A percentile compares a stretch with the other conserved stretches of the same genome.
Evolutionary conservation across 2,888 invertebrate genomes (phyloP).

Genomic region (Trissolcus japonicus): DNA sequence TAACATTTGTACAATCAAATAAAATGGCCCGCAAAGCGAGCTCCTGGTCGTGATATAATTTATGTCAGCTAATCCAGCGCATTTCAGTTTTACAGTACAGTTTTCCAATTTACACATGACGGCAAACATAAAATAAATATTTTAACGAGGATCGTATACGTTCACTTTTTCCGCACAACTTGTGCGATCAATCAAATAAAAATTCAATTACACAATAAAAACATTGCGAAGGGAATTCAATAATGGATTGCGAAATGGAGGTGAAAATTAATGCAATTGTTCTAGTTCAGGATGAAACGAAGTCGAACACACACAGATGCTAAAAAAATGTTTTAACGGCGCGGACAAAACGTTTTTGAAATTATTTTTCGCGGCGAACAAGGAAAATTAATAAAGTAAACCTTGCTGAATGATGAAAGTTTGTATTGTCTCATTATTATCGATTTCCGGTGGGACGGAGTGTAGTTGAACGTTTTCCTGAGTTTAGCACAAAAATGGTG

Average conservation of each 20-base stretch:
- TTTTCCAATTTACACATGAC: too few species aligned
- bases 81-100: too few species aligned
- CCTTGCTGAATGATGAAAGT: conserved; percentile 35
- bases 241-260: too few species aligned
- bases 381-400: conserved; percentile 23
- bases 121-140: too few species aligned
- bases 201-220: conserved; percentile 2
- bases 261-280: too few species aligned
- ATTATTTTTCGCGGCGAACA: too few species aligned
- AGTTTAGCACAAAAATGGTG: conserved; percentile 40
- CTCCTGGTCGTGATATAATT: not conserved
- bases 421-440: conserved; percentile 41
- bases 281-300: too few species aligned
- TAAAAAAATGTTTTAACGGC: not conserved
- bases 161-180: too few species aligned
- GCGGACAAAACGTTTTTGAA: conserved; percentile 12
- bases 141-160: too few species aligned
- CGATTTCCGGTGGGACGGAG: conserved; percentile 29
- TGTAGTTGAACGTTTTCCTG: conserved; percentile 19
- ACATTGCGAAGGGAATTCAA: too few species aligned
- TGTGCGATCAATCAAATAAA: not conserved
- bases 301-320: not conserved
- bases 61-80: not conserved
- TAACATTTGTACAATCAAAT: conserved; percentile 25
- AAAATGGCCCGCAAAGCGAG: not conserved